Base-by-base conservation (phyloP, 2,113 vertebrate genomes). In the Carassius gibelio region DNA sequence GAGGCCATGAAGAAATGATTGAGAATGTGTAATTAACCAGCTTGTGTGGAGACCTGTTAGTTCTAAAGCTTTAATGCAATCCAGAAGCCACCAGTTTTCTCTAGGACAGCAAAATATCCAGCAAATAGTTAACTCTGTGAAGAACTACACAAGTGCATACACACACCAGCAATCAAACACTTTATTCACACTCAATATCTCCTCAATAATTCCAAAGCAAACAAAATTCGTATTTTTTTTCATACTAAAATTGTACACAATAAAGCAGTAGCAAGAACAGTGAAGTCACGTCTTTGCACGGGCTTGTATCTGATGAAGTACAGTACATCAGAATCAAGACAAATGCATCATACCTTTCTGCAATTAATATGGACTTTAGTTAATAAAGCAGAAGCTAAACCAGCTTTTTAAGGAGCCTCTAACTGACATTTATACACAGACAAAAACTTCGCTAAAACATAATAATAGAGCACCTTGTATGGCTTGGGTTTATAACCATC, bases 251-350 rank as follows among this genome's bases (percentile, higher is more conserved):
- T 42, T 5, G 21, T 14, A 79, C 42, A 79, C 36, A 79, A 19
- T 19, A 71, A 72, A 79, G n/a, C 76, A 61, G 36, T 59, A 30
- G 26, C 26, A 79, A 79, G 13, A 62, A 62, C 34, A 79, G 34
- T 11, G 14, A 78, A 78, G 55, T 38, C 19, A 14, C 34, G 3
- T n/a, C 34, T 78, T n/a, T 14, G 5, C 76, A 59, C 19, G 61
- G 55, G 26, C 75, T 6, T 79, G 34, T 23, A 38, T 79, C 55
- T 78, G 34, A 78, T 34, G 10, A 34, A 72, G 45, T 11, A 48
- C 45, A 48, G 10, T 48, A 48, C 45, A 48, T 48, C 45, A 48
- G 45, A 48, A 48, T 11, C 45, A 48, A 48, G 69, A 19, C 69
- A 72, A 72, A 42, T 11, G 69, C 36, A 45, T 26, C 50, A 79